Conservation (phyloP, 2,113 vertebrate species). For the Gambusia holbrooki region DNA sequence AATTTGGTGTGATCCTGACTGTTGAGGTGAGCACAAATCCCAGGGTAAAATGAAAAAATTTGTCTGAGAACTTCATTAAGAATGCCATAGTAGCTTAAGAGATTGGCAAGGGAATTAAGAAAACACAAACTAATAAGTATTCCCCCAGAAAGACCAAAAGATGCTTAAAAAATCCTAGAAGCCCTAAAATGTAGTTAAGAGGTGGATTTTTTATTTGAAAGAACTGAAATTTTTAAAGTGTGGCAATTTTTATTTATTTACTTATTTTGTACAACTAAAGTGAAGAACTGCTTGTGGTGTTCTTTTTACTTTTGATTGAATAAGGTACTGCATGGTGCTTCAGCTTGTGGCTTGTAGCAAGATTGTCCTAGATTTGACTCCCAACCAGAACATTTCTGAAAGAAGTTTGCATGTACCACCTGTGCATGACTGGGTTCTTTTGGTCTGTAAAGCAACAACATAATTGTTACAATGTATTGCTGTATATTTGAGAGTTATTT, state of each 20-base stretch:
- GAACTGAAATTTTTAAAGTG: too few relatives aligned
- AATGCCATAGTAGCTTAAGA: not conserved
- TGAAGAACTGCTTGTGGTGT: too few relatives aligned
- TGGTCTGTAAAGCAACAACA: too few relatives aligned
- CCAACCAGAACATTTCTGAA: not conserved
- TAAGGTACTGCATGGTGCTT: not conserved
- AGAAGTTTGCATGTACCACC: not conserved
- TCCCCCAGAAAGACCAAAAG: not conserved
- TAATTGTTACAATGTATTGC: too few relatives aligned
- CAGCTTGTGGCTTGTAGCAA: not conserved
- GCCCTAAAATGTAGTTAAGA: too few relatives aligned
- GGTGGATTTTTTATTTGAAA: too few relatives aligned
- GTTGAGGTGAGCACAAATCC: not conserved
- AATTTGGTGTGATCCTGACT: not conserved
- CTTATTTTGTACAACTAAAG: not conserved
- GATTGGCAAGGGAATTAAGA: not conserved
- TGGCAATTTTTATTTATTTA: not conserved
- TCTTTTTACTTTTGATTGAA: too few relatives aligned
- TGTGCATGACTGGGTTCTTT: too few relatives aligned
- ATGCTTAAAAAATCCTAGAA: not conserved
- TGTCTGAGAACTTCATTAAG: not conserved
- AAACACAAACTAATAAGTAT: not conserved
- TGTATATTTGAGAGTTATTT: too few relatives aligned
- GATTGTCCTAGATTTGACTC: not conserved
- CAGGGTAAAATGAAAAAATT: not conserved